Base-by-base conservation (phyloP, 2,797 vertebrate species). In the Esox lucius region DNA sequence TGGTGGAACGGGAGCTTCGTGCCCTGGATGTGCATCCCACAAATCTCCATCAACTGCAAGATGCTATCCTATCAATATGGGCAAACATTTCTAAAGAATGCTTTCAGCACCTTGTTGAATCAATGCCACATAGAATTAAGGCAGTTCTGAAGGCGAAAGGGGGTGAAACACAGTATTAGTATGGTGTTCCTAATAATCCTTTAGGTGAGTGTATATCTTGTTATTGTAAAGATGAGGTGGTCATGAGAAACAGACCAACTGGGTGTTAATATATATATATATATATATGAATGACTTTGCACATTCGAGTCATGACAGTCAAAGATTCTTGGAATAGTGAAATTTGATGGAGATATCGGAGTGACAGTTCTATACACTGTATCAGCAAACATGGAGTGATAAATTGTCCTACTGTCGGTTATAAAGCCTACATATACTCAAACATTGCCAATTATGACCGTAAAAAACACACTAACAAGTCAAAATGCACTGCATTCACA, bases 251-350 rank as follows among this genome's bases (percentile, higher is more conserved):
- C 80, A 82, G 80, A 80, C 67, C 4, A 59, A 28, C 78, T 85
- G 80, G 69, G 71, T 72, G 76, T 26, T 24, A 82, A 84, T 49
- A 19, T 66, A 78, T 87, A 79, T 85, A 87, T 5, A 35, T n/a
- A 77, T 64, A 31, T 70, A 83, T 87, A 33, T 35, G 28, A 53
- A 70, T 70, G 12, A 0, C 22, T 68, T 67, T 70, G 17, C 53
- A 70, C 49, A 28, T 70, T 53, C 6, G 49, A 70, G 28, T 16
- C 13, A 33, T 70, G 49, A 70, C 69, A 70, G 26, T 39, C 46
- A 56, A 56, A 33, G 70, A 71, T 71, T 19, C 31, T 33, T 16
- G 17, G 49, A 71, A 31, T 13, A 71, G 70, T 33, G 49, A 56
- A 35, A 71, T 35, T 35, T 19, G 24, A 56, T 33, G 3, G 19